Evolutionary conservation across 1,140 invertebrate genomes (phyloP).

Genomic region (Acarapis woodi): DNA sequence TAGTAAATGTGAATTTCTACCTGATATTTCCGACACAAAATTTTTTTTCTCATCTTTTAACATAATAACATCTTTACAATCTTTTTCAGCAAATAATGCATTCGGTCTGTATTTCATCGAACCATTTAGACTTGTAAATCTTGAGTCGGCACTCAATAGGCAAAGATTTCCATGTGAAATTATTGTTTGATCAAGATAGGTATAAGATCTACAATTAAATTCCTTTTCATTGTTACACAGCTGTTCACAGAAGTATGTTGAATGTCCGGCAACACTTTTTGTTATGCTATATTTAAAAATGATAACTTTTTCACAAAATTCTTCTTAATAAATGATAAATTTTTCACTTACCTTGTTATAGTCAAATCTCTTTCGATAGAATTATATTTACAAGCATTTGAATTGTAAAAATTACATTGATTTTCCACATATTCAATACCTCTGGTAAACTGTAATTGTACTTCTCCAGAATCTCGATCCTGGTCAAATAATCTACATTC

Average conservation of each 20-base stretch:
- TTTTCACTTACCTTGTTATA: constrained; percentile 13
- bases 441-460: constrained; percentile 13
- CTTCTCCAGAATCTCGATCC: constrained; percentile 17
- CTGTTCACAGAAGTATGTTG: constrained; percentile 18
- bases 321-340: constrained; percentile 12
- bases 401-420: constrained; percentile 18
- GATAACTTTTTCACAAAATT: constrained; percentile 19
- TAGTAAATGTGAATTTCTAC: too few relatives aligned
- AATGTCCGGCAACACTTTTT: constrained; percentile 17
- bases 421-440: constrained; percentile 23
- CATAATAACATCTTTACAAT: constrained; percentile 15
- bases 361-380: constrained; percentile 10
- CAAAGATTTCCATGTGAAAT: constrained; percentile 15
- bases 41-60: too few relatives aligned
- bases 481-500: constrained; percentile 21
- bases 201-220: constrained; percentile 23
- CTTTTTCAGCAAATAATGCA: constrained; percentile 18
- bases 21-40: too few relatives aligned
- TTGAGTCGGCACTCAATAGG: constrained; percentile 19
- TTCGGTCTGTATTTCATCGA: constrained; percentile 17
- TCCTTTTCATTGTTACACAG: constrained; percentile 21
- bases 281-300: too few relatives aligned
- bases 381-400: constrained; percentile 5
- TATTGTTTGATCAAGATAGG: constrained; percentile 17
- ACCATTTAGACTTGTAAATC: constrained; percentile 16